Conservation (phyloP, 1,140 invertebrate genomes). For the Antheraea mylitta region DNA sequence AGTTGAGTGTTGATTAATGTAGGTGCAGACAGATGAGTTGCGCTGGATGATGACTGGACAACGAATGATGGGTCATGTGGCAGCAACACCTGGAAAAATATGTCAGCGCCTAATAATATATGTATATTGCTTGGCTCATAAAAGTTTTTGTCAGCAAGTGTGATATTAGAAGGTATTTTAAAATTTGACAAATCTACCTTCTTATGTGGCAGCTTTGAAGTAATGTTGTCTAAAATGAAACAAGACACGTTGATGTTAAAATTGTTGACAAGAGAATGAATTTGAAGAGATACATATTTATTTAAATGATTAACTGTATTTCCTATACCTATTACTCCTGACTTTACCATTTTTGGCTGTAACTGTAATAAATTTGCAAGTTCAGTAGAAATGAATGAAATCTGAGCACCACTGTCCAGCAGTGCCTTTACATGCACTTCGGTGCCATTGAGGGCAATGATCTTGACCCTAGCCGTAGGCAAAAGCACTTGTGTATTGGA, state of each 20-base stretch:
- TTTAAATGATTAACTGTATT: slow-evolving; percentile 25
- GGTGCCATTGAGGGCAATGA: slow-evolving; percentile 6
- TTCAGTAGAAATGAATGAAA: slow-evolving; percentile 22
- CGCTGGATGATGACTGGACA: not conserved
- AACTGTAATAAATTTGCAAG: slow-evolving; percentile 16
- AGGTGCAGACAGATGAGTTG: not conserved
- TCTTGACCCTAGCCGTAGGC: slow-evolving; percentile 17
- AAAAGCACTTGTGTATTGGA: slow-evolving; percentile 13
- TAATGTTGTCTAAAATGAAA: slow-evolving; percentile 23
- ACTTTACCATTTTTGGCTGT: slow-evolving; percentile 1
- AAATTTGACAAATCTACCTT: slow-evolving; percentile 19
- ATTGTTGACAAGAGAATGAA: slow-evolving; percentile 16
- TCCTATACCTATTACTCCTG: slow-evolving; percentile 27
- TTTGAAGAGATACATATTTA: slow-evolving; percentile 17
- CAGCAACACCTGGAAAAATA: slow-evolving; percentile 24
- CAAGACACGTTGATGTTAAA: slow-evolving; percentile 17
- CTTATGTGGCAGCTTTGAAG: slow-evolving; percentile 21
- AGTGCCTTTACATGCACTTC: slow-evolving; percentile 24
- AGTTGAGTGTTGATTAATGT: slow-evolving; percentile 14
- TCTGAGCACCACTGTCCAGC: slow-evolving; percentile 29
- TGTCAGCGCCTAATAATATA: slow-evolving; percentile 29
- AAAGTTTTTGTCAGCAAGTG: slow-evolving; percentile 24
- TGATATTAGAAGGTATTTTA: slow-evolving; percentile 21
- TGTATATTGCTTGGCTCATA: slow-evolving; percentile 28
- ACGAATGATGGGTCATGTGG: not conserved